Evolutionary conservation across 2,888 invertebrate genomes (phyloP), one percentile per base, ranked within the genome.

Genomic region (Endomychus coccineus): DNA sequence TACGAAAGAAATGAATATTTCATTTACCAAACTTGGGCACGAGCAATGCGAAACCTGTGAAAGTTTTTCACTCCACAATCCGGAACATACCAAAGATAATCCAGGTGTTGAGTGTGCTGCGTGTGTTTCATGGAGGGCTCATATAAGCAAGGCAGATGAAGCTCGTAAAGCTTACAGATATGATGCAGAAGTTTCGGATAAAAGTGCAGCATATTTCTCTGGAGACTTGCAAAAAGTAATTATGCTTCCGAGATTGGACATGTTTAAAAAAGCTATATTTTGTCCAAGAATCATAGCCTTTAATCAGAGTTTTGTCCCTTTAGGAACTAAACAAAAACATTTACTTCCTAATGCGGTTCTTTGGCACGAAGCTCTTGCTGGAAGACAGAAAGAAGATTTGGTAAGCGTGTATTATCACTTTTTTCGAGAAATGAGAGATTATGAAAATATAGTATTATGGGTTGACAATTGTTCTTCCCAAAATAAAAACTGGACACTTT

Each of bases 331-430:
- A 24, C n/a, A 3, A 17, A 2, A 27, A 10, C 19, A 16, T 4
- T 27, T 36, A 23, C n/a, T n/a, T n/a, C 46, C 49, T 5, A 9
- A 39, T 22, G 50, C 48, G 5, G 34, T 35, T 15, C 27, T 51
- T 5, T 53, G 52, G 56, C 52, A 59, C 38, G 56, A 59, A 45
- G 53, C 46, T 9, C 49, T 52, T 24, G 34, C 54, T 10, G 55
- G 54, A 10, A 36, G 56, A 22, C 51, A 53, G 31, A 42, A 56
- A 32, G 50, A 56, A 32, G 56, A 58, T 19, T 15, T 46, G 9
- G 39, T 41, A 19, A 39, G 41, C 32, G 25, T 36, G 3, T 43
- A 39, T 34, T 23, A 40, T 22, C 17, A 22, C 11, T 46, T 44
- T 30, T 34, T 46, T 12, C 15, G 42, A 4, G 16, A 31, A 17